A percentile compares a stretch with the other conserved stretches of the same genome.
Conservation (phyloP, 2,113 vertebrate species). For the Hyperoodon ampullatus region DNA sequence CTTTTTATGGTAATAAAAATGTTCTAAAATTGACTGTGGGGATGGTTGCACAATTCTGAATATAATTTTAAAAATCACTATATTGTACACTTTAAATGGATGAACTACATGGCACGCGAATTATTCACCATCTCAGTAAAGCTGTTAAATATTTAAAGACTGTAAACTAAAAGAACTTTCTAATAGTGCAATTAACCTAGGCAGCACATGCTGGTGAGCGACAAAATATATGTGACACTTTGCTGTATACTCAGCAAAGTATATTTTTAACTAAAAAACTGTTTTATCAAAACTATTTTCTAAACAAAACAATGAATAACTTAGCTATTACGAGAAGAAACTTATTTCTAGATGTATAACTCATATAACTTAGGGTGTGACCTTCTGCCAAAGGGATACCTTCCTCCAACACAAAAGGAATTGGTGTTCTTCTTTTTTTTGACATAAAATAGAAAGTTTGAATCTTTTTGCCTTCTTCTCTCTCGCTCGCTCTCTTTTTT, state of each 20-base stretch:
- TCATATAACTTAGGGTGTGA: background rate
- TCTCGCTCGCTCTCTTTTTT: background rate
- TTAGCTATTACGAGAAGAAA: background rate
- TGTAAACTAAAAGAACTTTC: background rate
- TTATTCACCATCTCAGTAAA: conserved; percentile 30
- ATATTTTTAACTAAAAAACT: conserved; percentile 8
- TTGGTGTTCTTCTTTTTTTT: background rate
- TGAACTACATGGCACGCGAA: background rate
- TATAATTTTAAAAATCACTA: background rate
- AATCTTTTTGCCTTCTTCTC: background rate
- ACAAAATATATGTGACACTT: background rate
- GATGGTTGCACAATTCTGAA: background rate
- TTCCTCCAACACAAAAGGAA: conserved; percentile 16
- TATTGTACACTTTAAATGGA: background rate
- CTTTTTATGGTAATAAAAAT: background rate
- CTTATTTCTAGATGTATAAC: conserved; percentile 16
- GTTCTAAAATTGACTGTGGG: background rate
- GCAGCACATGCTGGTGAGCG: background rate
- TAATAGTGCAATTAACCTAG: background rate
- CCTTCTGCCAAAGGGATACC: background rate
- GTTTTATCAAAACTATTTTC: conserved; percentile 41
- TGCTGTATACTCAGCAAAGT: background rate
- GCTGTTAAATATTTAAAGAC: conserved; percentile 7
- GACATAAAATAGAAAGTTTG: background rate
- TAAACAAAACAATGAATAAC: background rate